phyloP scores from a whole-genome alignment of 92 coral and sea anemone species.

The Palythoa caribaeorum region DNA sequence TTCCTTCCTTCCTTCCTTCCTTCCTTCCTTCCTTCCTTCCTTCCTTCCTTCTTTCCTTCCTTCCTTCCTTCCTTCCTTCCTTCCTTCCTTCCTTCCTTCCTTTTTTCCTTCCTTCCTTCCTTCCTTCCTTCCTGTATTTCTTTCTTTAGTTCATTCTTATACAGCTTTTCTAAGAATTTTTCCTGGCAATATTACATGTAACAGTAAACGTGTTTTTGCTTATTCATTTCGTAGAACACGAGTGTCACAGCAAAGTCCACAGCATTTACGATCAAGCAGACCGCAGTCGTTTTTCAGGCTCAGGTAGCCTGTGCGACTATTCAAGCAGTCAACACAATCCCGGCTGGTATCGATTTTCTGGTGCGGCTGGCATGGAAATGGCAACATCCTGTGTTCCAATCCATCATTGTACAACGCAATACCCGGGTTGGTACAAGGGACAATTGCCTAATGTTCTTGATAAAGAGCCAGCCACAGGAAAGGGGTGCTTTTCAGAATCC shows the following conservation, averaged over 20 bases:
- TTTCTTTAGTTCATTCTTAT: too few relatives aligned
- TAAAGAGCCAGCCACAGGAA: not conserved
- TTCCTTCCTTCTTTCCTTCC: too few relatives aligned
- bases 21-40: too few relatives aligned
- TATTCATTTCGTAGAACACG: not conserved
- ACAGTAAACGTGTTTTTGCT: too few relatives aligned
- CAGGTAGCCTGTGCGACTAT: slow-evolving; percentile 6
- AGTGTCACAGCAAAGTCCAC: slow-evolving; percentile 22
- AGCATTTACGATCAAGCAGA: not conserved
- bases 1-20: too few relatives aligned
- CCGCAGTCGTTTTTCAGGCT: slow-evolving; percentile 6
- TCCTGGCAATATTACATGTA: too few relatives aligned
- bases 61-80: too few relatives aligned
- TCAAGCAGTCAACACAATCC: not conserved
- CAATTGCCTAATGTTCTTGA: slow-evolving; percentile 4
- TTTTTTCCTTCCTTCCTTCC: too few relatives aligned
- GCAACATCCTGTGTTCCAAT: slow-evolving; percentile 19
- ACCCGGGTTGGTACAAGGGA: slow-evolving; percentile 37
- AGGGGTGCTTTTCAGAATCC: slow-evolving; percentile 25
- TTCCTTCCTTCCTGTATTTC: too few relatives aligned
- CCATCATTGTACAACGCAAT: slow-evolving; percentile 6
- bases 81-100: too few relatives aligned
- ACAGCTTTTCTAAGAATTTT: too few relatives aligned
- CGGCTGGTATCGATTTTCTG: slow-evolving; percentile 44
- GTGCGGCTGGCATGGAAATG: slow-evolving; percentile 29